phyloP scores from a whole-genome alignment of 2,113 vertebrate species.

The Panthera leo region DNA sequence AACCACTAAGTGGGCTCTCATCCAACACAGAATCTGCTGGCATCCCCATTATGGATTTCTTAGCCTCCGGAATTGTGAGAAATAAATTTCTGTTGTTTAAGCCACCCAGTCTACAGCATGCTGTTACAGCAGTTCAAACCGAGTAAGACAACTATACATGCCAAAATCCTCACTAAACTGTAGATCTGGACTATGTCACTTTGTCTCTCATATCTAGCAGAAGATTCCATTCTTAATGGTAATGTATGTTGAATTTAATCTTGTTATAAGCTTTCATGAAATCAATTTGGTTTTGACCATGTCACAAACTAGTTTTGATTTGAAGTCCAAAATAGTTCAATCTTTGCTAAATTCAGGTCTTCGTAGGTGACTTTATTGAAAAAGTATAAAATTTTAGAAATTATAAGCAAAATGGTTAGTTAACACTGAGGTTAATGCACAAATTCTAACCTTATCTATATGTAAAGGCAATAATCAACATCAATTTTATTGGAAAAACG shows the following conservation, averaged over 20 bases:
- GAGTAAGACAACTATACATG: background rate
- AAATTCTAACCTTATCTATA: background rate
- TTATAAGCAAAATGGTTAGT: background rate
- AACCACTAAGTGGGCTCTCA: background rate
- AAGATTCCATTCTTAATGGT: background rate
- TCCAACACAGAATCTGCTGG: background rate
- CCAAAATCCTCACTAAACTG: background rate
- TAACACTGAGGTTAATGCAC: background rate
- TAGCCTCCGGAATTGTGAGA: background rate
- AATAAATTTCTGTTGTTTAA: background rate
- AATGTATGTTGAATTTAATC: background rate
- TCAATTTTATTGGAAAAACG: background rate
- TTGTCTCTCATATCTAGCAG: background rate
- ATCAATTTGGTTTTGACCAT: conserved; percentile 2
- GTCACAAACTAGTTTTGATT: background rate
- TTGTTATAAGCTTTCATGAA: background rate
- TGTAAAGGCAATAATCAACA: background rate
- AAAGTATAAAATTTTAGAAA: background rate
- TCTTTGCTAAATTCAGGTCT: background rate
- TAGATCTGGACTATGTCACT: background rate
- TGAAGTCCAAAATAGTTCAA: background rate
- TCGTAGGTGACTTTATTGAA: background rate
- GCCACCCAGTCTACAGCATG: too few relatives aligned
- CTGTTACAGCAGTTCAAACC: background rate
- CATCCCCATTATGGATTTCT: background rate